Evolutionary conservation across 2,888 invertebrate genomes (phyloP).

Genomic region (Diachrysia chrysitis): DNA sequence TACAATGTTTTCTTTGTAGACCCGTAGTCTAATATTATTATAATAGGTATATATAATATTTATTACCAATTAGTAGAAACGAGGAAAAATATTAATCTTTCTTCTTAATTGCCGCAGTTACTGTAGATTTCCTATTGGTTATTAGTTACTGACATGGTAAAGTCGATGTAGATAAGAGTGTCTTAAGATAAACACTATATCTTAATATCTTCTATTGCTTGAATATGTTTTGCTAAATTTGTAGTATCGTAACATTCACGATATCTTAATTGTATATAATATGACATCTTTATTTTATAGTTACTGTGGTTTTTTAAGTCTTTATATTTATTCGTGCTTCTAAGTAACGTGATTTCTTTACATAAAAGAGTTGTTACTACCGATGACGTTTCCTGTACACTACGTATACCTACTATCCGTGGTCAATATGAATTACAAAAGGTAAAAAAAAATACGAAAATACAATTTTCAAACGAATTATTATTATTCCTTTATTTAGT

Average conservation of each 20-base stretch:
- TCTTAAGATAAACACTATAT: constrained; percentile 10
- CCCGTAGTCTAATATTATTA: constrained; percentile 31
- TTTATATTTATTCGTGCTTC: not conserved
- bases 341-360: no score
- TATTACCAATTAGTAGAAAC: constrained; percentile 34
- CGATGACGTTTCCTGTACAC: no score
- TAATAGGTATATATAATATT: constrained; percentile 20
- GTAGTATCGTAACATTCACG: constrained; percentile 20
- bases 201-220: constrained; percentile 39
- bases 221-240: constrained; percentile 25
- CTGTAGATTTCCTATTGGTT: constrained; percentile 27
- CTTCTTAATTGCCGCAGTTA: constrained; percentile 31
- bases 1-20: constrained; percentile 38
- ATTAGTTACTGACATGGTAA: constrained; percentile 23
- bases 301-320: constrained; percentile 48
- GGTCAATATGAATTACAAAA: no score
- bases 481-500: no score
- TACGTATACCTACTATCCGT: no score
- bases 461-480: no score
- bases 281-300: constrained; percentile 20
- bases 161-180: constrained; percentile 39
- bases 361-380: no score
- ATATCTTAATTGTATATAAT: constrained; percentile 50
- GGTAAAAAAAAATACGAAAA: no score
- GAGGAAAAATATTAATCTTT: constrained; percentile 19